Evolutionary conservation across 2,888 invertebrate species (phyloP).

Genomic region (Lithophane leautieri): DNA sequence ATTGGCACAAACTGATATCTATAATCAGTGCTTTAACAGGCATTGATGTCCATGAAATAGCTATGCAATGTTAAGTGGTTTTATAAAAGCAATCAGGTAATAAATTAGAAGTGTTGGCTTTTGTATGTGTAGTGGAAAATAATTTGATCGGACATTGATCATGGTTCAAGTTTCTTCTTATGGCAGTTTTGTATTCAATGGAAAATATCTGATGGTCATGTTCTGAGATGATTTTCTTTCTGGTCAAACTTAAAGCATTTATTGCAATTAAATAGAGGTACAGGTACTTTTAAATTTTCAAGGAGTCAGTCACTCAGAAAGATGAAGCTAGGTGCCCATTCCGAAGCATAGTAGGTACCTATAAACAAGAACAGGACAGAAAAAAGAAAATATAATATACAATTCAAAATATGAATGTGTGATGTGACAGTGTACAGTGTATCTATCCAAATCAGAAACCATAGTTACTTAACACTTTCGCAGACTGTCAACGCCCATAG

Average conservation of each 20-base stretch:
- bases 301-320: no score
- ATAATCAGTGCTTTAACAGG: conserved; percentile 59
- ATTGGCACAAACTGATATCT: conserved; percentile 59
- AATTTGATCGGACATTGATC: neutral
- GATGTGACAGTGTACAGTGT: no score
- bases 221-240: neutral
- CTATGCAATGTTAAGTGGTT: conserved; percentile 47
- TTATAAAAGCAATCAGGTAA: conserved; percentile 49
- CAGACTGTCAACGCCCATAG: no score
- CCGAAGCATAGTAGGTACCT: no score
- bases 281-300: no score
- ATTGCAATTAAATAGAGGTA: no score
- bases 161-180: neutral
- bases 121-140: conserved; percentile 19
- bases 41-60: conserved; percentile 48
- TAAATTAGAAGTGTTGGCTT: conserved; percentile 35
- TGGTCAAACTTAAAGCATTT: neutral
- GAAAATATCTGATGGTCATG: neutral
- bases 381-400: no score
- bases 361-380: no score
- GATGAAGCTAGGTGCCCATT: no score
- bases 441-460: neutral
- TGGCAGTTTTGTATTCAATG: neutral
- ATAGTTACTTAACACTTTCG: no score
- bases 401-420: no score